Evolutionary conservation across 2,113 vertebrate genomes (phyloP).

Genomic region (Variabilichromis moorii): DNA sequence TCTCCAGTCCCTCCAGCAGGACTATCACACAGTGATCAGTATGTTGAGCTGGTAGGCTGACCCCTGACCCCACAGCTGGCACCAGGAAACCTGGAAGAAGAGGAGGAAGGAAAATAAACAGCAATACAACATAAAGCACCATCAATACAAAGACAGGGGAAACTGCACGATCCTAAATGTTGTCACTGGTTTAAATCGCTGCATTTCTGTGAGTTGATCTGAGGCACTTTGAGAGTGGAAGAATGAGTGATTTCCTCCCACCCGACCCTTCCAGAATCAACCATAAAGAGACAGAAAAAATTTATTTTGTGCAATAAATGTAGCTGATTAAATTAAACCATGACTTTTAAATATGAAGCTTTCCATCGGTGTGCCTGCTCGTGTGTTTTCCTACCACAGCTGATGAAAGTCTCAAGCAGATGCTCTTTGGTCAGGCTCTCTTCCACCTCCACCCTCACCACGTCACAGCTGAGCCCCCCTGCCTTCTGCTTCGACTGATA

Average conservation of each 20-base stretch:
- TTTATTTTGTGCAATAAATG: not conserved
- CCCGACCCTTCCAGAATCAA: not conserved
- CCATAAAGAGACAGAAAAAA: not conserved
- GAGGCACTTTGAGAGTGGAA: not conserved
- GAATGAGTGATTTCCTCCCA: not conserved
- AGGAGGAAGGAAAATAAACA: not conserved
- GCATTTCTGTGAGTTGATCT: not conserved
- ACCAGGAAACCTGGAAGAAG: constrained; percentile 80
- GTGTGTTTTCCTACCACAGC: constrained; percentile 71
- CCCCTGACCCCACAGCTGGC: constrained; percentile 59
- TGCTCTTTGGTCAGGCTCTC: constrained; percentile 84
- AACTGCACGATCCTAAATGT: not conserved
- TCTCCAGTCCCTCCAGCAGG: constrained; percentile 86
- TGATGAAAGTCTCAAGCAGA: constrained; percentile 86
- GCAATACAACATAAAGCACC: not conserved
- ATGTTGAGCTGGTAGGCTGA: constrained; percentile 9
- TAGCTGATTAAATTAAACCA: not conserved
- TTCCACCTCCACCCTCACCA: constrained; percentile 82
- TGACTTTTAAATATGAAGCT: not conserved
- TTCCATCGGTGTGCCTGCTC: not conserved
- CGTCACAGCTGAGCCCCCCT: constrained; percentile 79
- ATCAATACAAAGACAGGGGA: not conserved
- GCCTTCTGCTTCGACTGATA: constrained; percentile 82
- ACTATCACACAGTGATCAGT: constrained; percentile 76
- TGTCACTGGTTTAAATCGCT: not conserved